These are phyloP conservation scores for Arrhopalites spinosus DNA, from an alignment of 2,888 invertebrate genomes.

Conservation along the genomic window DNA sequence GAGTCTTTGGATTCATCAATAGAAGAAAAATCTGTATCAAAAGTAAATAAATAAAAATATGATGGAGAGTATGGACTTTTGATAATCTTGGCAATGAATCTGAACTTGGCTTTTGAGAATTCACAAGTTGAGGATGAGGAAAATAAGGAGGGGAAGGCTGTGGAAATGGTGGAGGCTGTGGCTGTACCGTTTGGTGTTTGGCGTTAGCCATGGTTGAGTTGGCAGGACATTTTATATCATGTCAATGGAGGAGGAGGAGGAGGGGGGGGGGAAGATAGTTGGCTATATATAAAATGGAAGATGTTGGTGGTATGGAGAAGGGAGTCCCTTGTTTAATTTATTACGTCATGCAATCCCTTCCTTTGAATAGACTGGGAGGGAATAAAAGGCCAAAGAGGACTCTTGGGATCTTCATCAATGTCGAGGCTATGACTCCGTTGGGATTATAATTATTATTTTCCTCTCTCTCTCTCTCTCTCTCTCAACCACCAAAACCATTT, in stretches of 20 bases:
- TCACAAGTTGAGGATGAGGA: too few species aligned
- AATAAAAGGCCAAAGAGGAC: conserved; percentile 39
- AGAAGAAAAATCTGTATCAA: too few species aligned
- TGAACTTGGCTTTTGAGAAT: too few species aligned
- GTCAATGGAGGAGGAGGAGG: background rate
- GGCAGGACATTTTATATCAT: background rate
- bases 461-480: background rate
- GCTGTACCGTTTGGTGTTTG: background rate
- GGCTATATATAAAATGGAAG: too few species aligned
- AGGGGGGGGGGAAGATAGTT: too few species aligned
- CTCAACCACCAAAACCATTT: background rate
- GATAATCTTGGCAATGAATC: too few species aligned
- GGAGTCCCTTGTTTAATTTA: conserved; percentile 33
- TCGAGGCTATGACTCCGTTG: conserved; percentile 31
- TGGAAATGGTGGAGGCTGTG: too few species aligned
- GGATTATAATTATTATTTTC: conserved; percentile 39
- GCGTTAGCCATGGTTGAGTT: background rate
- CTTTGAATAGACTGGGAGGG: conserved; percentile 29
- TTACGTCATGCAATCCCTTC: conserved; percentile 39
- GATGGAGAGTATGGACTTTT: too few species aligned
- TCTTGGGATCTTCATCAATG: conserved; percentile 39
- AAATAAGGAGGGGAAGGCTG: too few species aligned
- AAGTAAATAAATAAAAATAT: too few species aligned
- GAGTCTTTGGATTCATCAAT: too few species aligned
- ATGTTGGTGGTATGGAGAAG: background rate